These are phyloP conservation scores for Hydrolagus colliei DNA, from an alignment of 2,797 vertebrate genomes.

Conservation along the genomic window DNA sequence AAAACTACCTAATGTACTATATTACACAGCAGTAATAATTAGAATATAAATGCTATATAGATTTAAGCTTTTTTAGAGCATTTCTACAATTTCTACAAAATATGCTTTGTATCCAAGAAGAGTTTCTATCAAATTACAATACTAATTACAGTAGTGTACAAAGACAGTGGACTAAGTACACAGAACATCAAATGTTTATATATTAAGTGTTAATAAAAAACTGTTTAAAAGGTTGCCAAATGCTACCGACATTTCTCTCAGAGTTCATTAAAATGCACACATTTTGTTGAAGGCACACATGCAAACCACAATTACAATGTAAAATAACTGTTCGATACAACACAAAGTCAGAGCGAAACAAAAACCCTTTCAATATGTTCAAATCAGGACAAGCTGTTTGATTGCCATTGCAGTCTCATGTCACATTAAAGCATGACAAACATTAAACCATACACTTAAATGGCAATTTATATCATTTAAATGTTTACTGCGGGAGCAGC, in stretches of 20 bases:
- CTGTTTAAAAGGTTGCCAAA: background rate
- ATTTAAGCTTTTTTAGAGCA: background rate
- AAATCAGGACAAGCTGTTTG: conserved; percentile 98
- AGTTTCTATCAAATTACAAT: background rate
- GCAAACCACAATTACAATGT: background rate
- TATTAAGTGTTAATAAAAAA: conserved; percentile 1
- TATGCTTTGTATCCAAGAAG: background rate
- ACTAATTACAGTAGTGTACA: background rate
- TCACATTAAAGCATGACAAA: conserved; percentile 98
- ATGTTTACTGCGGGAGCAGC: conserved; percentile 81
- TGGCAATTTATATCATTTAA: conserved; percentile 99
- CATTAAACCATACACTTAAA: conserved; percentile 99
- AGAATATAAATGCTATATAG: background rate
- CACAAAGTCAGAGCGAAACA: conserved; percentile 41
- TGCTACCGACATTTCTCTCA: background rate
- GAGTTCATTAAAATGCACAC: conserved; percentile 13
- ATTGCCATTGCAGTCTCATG: conserved; percentile 96
- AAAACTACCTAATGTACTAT: background rate
- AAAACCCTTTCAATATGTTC: conserved; percentile 94
- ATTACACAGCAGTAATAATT: background rate
- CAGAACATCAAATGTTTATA: conserved; percentile 9
- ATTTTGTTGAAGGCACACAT: background rate
- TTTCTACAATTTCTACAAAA: background rate
- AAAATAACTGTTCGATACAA: background rate
- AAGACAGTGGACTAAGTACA: background rate